A percentile compares a stretch with the other conserved stretches of the same genome.
phyloP scores from a whole-genome alignment of 1,140 invertebrate species.

The Drepana arcuata region DNA sequence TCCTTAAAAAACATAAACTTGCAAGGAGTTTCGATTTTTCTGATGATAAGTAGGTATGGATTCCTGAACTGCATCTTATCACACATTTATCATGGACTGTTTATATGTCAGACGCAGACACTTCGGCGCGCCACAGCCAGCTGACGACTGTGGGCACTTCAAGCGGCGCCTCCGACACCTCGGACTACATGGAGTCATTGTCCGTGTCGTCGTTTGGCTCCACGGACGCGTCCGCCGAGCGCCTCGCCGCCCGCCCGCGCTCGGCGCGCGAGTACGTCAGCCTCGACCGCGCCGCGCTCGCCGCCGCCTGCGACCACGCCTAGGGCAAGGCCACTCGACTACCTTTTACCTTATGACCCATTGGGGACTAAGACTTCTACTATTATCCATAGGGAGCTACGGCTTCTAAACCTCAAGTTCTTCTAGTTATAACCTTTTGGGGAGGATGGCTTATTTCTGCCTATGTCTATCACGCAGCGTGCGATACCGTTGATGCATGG shows the following conservation, averaged over 20 bases:
- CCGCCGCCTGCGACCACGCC: slow-evolving; percentile 14
- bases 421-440: too few species aligned
- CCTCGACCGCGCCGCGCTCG: slow-evolving; percentile 79
- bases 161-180: slow-evolving; percentile 88
- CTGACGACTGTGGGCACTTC: slow-evolving; percentile 73
- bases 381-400: background rate
- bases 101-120: slow-evolving; percentile 41
- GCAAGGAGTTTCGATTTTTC: too few species aligned
- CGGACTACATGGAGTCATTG: slow-evolving; percentile 88
- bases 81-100: too few species aligned
- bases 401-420: background rate
- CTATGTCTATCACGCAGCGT: too few species aligned
- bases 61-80: too few species aligned
- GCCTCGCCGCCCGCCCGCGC: slow-evolving; percentile 83
- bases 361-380: background rate
- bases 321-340: background rate
- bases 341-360: too few species aligned
- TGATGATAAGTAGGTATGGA: too few species aligned
- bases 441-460: too few species aligned
- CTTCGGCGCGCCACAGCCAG: slow-evolving; percentile 69
- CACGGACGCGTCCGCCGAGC: slow-evolving; percentile 72
- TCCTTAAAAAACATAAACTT: too few species aligned
- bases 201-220: slow-evolving; percentile 84
- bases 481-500: too few species aligned
- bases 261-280: slow-evolving; percentile 91